Evolutionary conservation across 2,797 vertebrate species (phyloP).

Genomic region (Typhlichthys subterraneus): DNA sequence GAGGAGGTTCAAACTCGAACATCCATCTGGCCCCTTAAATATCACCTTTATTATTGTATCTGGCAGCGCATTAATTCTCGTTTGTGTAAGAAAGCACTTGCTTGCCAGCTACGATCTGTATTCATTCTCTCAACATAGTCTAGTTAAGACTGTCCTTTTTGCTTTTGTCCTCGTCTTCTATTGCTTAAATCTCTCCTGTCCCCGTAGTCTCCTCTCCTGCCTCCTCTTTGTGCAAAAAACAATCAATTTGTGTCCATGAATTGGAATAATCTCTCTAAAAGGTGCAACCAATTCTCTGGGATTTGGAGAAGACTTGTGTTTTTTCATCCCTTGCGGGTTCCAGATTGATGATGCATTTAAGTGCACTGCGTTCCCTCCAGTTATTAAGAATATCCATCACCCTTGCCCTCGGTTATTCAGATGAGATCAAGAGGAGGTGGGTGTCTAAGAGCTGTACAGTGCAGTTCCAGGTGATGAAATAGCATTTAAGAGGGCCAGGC

Average conservation of each 20-base stretch:
- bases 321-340: constrained; percentile 41
- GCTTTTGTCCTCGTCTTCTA: constrained; percentile 25
- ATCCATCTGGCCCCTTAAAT: too few relatives aligned
- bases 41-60: too few relatives aligned
- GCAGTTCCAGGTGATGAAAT: constrained; percentile 69
- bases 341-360: constrained; percentile 71
- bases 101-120: too few relatives aligned
- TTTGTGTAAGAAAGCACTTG: too few relatives aligned
- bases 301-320: constrained; percentile 51
- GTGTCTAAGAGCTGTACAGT: constrained; percentile 58
- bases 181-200: not conserved
- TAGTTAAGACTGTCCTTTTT: too few relatives aligned
- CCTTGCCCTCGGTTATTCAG: constrained; percentile 66
- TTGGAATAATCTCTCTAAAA: constrained; percentile 59
- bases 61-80: too few relatives aligned
- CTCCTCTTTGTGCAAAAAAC: constrained; percentile 9
- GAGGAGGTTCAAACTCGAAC: too few relatives aligned
- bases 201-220: not conserved
- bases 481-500: constrained; percentile 63
- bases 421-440: constrained; percentile 56
- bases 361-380: constrained; percentile 68
- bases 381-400: constrained; percentile 76
- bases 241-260: constrained; percentile 50
- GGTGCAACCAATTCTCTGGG: constrained; percentile 57
- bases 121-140: too few relatives aligned